Evolutionary conservation across 2,113 vertebrate genomes (phyloP), one percentile per base, ranked within the genome.

Genomic region (Hystrix brachyura): DNA sequence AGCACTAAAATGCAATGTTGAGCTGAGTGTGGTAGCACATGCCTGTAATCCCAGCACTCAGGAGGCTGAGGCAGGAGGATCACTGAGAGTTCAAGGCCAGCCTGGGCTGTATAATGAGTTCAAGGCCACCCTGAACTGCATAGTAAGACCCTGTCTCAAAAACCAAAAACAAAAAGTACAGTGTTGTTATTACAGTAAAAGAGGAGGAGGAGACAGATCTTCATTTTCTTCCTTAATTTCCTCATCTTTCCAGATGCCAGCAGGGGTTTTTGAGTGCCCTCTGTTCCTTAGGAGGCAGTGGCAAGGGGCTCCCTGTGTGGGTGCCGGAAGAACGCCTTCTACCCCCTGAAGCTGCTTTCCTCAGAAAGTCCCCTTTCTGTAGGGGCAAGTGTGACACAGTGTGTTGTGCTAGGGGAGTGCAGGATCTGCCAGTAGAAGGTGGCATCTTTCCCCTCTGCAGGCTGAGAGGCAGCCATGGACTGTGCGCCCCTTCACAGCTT

Each of bases 171-270:
- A 17, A 57, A 57, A 57, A 57, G 17, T 15, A 1, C 32, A 69
- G n/a, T 92, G n/a, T 8, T 72, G 46, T 87, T 97, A 48, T 90
- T 90, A 89, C 3, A 60, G 83, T 86, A 65, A 71, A 86, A 51
- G 86, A 69, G 32, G 55, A 80, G 18, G 79, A 62, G 34, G 83
- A 74, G 78, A 82, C 71, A 94, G 53, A 79, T 62, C 71, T 92
- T 67, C 79, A 55, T 91, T 96, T 94, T 97, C 90, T 97, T 97
- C 96, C 94, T 95, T 96, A 91, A 96, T 94, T 62, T 93, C 93
- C 59, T 92, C 12, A 94, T 90, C 90, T 96, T 93, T 90, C 71
- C 94, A 93, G 93, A 95, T 94, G 74, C 59, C 5, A 0, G 71
- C n/a, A 81, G 59, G 71, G 87, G 69, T 62, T 96, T 82, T 67